A percentile compares a stretch with the other conserved stretches of the same genome.
phyloP scores from a whole-genome alignment of 2,797 vertebrate genomes.

The Mormyrus proboscirostris region DNA sequence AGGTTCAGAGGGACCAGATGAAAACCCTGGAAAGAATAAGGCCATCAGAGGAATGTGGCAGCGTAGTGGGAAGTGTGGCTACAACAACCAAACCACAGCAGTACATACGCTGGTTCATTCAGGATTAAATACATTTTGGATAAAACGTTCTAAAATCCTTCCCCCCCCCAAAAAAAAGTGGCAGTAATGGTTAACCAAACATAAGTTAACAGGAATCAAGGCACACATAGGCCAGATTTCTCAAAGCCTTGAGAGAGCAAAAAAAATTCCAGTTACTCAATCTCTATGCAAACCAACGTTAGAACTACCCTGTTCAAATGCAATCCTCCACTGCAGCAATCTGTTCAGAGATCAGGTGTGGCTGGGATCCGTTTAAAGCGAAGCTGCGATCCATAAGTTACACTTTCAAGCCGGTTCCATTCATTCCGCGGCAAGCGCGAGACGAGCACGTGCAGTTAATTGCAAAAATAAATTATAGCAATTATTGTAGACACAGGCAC shows the following conservation, averaged over 20 bases:
- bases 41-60: neutral
- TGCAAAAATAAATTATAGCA: neutral
- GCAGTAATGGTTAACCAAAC: neutral
- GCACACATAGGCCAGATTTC: neutral
- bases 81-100: neutral
- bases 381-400: neutral
- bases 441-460: neutral
- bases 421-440: neutral
- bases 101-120: neutral
- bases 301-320: neutral
- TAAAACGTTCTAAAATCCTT: neutral
- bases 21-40: too few species aligned
- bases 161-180: neutral
- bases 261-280: neutral
- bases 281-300: neutral
- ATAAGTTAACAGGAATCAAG: neutral
- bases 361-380: neutral
- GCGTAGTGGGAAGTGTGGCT: neutral
- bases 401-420: neutral
- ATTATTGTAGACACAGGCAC: neutral
- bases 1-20: neutral
- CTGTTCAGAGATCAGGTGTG: neutral
- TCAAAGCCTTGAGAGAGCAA: neutral
- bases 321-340: neutral
- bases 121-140: neutral